Evolutionary conservation across 2,113 vertebrate genomes (phyloP), one percentile per base, ranked within the genome.

Genomic region (Oreochromis spilurus): DNA sequence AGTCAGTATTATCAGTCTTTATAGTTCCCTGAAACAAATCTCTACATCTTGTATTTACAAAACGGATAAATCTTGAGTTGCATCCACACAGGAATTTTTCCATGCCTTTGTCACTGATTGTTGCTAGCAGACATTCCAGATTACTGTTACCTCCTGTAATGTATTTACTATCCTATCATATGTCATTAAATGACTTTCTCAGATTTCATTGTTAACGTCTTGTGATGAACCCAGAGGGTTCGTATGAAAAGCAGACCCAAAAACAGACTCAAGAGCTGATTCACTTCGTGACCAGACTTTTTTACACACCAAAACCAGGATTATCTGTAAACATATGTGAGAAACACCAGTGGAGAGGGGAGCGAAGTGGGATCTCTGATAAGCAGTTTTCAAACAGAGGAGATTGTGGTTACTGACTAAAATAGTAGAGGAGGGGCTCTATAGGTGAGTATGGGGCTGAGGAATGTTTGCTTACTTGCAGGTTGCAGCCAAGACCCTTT

Each of bases 401-500:
- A 58, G 13, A 3, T 58, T 58, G 13, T 58, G 24, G 24, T 9
- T 58, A 29, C 55, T 16, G 3, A 16, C 13, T 58, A 58, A 58
- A 58, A 29, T 58, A 58, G 7, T 58, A 58, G 13, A 58, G 4
- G 13, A 29, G 7, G 0, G 55, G 24, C 7, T 58, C 55, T 9
- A 0, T 3, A 29, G 55, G 24, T 57, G 55, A 29, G 24, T 16
- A 58, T 16, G 2, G 55, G 55, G 13, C 55, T 58, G 24, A 16
- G 3, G 0, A 16, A 58, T 58, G 55, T 58, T 58, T 58, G 55
- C 0, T 1, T 58, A 16, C 3, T 9, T 58, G 55, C 55, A 58
- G 24, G 4, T 58, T 58, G 55, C 55, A 58, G 7, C 24, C 13
- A 0, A 0, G 13, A 58, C 3, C 24, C 55, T 58, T 58, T 58